Evolutionary conservation across 1,140 invertebrate genomes (phyloP).

Genomic region (Drosophila kikkawai): DNA sequence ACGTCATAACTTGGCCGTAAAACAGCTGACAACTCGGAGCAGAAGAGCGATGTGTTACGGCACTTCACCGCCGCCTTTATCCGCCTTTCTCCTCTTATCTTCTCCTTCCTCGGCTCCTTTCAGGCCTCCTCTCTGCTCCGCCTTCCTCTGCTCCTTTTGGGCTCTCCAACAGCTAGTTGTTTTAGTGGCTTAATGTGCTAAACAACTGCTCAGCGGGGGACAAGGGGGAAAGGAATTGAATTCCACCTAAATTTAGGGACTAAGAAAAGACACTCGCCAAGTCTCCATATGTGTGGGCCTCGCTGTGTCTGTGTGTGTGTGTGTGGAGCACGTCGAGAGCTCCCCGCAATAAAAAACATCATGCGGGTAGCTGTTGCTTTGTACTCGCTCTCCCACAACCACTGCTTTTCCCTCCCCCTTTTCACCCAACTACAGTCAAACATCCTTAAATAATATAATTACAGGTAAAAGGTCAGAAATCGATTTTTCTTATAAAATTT

Average conservation of each 20-base stretch:
- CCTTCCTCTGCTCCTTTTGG: neutral
- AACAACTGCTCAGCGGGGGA: conserved; percentile 63
- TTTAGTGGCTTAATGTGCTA: conserved; percentile 78
- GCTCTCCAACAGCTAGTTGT: conserved; percentile 43
- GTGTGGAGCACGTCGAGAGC: conserved; percentile 23
- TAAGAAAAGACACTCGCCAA: conserved; percentile 37
- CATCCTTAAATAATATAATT: neutral
- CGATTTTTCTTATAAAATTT: neutral
- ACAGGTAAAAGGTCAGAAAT: neutral
- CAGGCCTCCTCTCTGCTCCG: neutral
- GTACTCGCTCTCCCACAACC: conserved; percentile 6
- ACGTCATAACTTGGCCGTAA: conserved; percentile 80
- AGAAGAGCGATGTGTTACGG: conserved; percentile 29
- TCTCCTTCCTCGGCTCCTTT: neutral
- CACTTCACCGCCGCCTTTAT: conserved; percentile 5
- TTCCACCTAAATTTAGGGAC: conserved; percentile 61
- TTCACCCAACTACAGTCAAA: neutral
- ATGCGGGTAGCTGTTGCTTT: conserved; percentile 55
- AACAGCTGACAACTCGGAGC: conserved; percentile 70
- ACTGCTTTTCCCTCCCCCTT: neutral
- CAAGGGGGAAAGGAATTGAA: conserved; percentile 36
- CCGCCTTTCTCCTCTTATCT: neutral
- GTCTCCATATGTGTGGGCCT: neutral
- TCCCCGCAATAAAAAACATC: conserved; percentile 47
- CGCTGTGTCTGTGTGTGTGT: neutral